Evolutionary conservation across 2,888 invertebrate species (phyloP), one percentile per base, ranked within the genome.

Genomic region (Spatulosminthurus flaviceps): DNA sequence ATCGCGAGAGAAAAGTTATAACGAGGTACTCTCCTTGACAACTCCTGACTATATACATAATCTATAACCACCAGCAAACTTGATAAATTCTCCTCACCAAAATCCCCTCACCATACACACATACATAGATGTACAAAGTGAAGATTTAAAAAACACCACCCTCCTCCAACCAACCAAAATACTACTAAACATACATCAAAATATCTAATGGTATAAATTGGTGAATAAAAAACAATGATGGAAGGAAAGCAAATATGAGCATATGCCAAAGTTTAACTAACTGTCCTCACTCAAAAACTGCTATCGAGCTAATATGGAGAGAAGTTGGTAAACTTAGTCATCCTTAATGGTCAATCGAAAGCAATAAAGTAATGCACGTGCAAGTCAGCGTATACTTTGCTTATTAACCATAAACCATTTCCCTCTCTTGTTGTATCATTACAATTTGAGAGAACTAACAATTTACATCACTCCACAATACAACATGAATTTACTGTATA

Each of bases 281-380:
- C 51, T 51, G 51, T 51, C 9, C 51, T 34, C 16, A 16, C n/a
- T 51, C 7, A 51, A 41, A 41, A 13, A 26, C 24, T 24, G 1
- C 64, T 24, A 2, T 16, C 4, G 2, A 16, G 13, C 64, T 22
- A 76, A 67, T 76, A 76, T 76, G 76, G 66, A 66, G 67, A 76
- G 41, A 43, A 76, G 64, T 64, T 64, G 70, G 76, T 66, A 67
- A 76, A 42, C 22, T 66, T 67, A 76, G 41, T 34, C 74, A 26
- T 22, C 74, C 61, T 74, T 74, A 74, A 74, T 74, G 26, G 61
- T 51, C 51, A 43, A 74, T 74, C 51, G 74, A 51, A 74, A 74
- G 74, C 67, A 66, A 76, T 76, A 76, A 76, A 76, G 66, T 66
- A 66, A 66, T 42, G 43, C 34, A 76, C 67, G 41, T 70, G 70